Base-by-base conservation (phyloP, 2,888 invertebrate species). In the Ischnura elegans region DNA sequence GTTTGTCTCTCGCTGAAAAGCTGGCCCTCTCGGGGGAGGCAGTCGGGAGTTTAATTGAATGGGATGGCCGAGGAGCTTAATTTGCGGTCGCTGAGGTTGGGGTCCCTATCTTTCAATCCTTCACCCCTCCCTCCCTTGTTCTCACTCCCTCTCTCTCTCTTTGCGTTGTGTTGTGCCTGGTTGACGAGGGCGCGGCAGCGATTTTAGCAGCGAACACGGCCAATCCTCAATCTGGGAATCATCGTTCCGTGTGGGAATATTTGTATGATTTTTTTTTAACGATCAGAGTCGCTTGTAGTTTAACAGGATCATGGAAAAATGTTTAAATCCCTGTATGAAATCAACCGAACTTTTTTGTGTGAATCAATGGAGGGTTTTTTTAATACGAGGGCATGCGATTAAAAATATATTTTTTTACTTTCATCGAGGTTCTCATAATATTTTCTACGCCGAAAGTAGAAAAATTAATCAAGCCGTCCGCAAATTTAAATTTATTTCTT, bases 1-100 rank as follows among this genome's bases (percentile, higher is more conserved):
- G 90, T 90, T 90, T 90, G 90, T 90, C 90, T 90, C 90, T 36
- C 90, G 90, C 90, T 90, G 90, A 90, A 90, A 90, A 90, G 90
- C 90, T 66, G 90, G 87, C 90, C n/a, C 90, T 10, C 36, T 36
- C 29, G 76, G n/a, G n/a, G 46, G 87, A 43, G 55, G 43, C 25
- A 29, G 66, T 43, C 45, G 45, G 86, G 43, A 36, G 90, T 90
- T 90, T 90, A 90, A 90, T 90, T 90, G 90, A 90, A 90, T 90
- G 90, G 90, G 90, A 90, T 90, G 90, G 90, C 90, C 90, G 43
- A 90, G 90, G 90, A 66, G 90, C 90, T 90, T 90, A 90, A 90
- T 90, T 90, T 90, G 90, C 90, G 90, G 90, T 90, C 90, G 55
- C 90, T 45, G 90, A 90, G 90, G 90, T 90, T 90, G 90, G 90